phyloP scores from a whole-genome alignment of 2,113 vertebrate genomes.

The Oenanthe oenanthe region DNA sequence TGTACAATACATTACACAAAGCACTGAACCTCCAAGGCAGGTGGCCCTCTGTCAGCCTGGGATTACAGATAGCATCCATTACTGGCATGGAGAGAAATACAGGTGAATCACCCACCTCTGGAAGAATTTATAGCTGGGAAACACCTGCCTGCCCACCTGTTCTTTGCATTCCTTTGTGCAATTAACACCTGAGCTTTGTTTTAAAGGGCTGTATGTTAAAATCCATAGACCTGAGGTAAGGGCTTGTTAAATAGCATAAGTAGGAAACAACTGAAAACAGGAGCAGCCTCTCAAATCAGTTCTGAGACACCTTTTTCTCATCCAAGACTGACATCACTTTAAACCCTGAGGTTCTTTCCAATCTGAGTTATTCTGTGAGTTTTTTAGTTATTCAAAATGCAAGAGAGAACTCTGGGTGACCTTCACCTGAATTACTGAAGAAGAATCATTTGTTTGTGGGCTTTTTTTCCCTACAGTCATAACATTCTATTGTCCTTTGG shows the following conservation, averaged over 20 bases:
- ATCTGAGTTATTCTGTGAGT: background rate
- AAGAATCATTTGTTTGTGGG: background rate
- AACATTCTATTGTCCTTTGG: background rate
- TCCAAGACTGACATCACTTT: background rate
- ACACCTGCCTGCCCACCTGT: slow-evolving; percentile 41
- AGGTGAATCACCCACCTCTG: background rate
- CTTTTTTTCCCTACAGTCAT: background rate
- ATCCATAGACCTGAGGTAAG: background rate
- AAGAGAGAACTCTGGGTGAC: background rate
- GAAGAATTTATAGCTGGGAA: background rate
- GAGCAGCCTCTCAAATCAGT: background rate
- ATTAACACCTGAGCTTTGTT: background rate
- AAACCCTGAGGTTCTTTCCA: background rate
- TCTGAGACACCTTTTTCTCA: background rate
- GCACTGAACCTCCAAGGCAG: background rate
- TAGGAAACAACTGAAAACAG: background rate
- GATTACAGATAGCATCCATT: background rate
- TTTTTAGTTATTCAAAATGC: background rate
- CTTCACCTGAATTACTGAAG: background rate
- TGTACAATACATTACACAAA: background rate
- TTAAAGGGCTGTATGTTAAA: background rate
- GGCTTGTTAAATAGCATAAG: background rate
- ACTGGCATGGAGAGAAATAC: background rate
- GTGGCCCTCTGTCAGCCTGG: background rate
- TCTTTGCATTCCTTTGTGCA: background rate